Conservation (phyloP, 1,140 invertebrate species). For the Leptopilina boulardi region DNA sequence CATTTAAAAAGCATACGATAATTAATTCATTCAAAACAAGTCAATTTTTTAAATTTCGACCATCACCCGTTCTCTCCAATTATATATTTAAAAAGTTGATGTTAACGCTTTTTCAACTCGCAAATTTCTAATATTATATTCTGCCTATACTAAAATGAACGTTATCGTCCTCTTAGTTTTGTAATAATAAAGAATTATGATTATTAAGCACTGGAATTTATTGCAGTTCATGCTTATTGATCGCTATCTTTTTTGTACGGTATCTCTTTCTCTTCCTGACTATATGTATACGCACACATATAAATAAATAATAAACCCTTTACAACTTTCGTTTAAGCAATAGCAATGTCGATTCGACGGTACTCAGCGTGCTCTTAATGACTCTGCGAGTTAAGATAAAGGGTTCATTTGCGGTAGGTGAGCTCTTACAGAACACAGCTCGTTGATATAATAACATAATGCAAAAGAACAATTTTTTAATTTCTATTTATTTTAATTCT, state of each 20-base stretch:
- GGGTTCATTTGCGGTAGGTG: constrained; percentile 64
- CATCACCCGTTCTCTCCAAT: too few relatives aligned
- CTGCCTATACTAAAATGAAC: too few relatives aligned
- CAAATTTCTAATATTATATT: too few relatives aligned
- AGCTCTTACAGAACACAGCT: constrained; percentile 32
- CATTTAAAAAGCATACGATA: too few relatives aligned
- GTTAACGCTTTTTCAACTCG: too few relatives aligned
- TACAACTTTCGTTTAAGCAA: constrained; percentile 23
- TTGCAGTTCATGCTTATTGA: neutral
- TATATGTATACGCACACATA: constrained; percentile 23
- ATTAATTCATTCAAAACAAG: too few relatives aligned
- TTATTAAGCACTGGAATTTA: neutral
- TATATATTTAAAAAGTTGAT: too few relatives aligned
- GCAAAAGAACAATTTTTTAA: neutral
- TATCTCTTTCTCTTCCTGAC: constrained; percentile 35
- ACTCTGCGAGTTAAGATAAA: constrained; percentile 62
- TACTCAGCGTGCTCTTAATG: constrained; percentile 54
- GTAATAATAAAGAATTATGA: neutral
- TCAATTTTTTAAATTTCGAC: too few relatives aligned
- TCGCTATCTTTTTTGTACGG: constrained; percentile 40
- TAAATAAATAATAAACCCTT: neutral
- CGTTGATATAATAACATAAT: neutral
- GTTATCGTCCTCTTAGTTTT: too few relatives aligned
- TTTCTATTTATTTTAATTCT: neutral
- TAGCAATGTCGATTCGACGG: constrained; percentile 19